A percentile compares a stretch with the other conserved stretches of the same genome.
phyloP scores from a whole-genome alignment of 2,113 vertebrate genomes.

The Pelodiscus sinensis region DNA sequence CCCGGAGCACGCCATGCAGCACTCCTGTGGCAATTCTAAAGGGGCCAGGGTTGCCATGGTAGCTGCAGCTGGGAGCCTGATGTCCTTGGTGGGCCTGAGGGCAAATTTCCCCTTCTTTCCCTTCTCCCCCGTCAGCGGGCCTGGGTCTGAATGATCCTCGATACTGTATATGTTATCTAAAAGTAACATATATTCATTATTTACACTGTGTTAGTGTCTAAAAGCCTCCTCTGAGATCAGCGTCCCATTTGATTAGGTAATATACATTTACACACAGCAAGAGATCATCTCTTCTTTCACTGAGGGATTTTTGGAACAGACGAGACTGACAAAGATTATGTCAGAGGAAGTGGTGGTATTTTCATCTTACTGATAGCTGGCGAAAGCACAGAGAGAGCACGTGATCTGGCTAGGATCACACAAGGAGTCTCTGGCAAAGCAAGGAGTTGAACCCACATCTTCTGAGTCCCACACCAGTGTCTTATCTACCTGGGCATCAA shows the following conservation, averaged over 20 bases:
- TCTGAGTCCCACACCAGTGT: not conserved
- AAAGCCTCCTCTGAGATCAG: not conserved
- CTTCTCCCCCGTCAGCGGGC: too few relatives aligned
- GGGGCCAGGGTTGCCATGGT: too few relatives aligned
- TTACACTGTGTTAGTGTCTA: not conserved
- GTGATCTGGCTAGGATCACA: not conserved
- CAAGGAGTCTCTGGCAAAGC: not conserved
- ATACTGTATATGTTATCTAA: not conserved
- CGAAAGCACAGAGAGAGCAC: not conserved
- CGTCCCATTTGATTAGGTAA: not conserved
- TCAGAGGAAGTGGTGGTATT: not conserved
- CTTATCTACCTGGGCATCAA: not conserved
- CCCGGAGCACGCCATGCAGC: too few relatives aligned
- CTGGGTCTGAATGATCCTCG: not conserved
- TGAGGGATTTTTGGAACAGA: not conserved
- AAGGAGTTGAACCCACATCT: not conserved
- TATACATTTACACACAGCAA: not conserved
- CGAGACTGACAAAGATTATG: not conserved
- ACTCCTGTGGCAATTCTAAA: too few relatives aligned
- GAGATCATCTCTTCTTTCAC: not conserved
- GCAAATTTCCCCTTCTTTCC: too few relatives aligned
- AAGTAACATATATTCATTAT: not conserved
- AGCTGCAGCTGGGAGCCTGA: too few relatives aligned
- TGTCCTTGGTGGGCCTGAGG: too few relatives aligned
- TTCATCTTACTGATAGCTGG: not conserved